Percentiles rank a stretch among this genome's conserved stretches.
Conservation (phyloP, 92 coral and sea anemone species). For the Actinostola sp. region DNA sequence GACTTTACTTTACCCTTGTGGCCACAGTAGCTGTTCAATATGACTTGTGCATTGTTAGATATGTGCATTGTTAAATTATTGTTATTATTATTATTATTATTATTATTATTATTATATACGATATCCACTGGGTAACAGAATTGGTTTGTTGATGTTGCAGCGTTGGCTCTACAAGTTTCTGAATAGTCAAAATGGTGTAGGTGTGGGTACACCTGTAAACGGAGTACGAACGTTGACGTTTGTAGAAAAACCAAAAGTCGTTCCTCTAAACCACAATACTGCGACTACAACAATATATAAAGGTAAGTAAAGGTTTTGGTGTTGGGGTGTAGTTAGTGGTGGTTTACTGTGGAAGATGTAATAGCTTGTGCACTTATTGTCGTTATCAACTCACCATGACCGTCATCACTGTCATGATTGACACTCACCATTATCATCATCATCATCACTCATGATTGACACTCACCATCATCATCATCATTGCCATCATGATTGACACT, state of each 20-base stretch:
- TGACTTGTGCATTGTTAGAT: no score
- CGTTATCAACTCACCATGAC: not conserved
- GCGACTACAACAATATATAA: not conserved
- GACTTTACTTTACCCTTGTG: no score
- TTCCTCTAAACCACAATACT: conserved; percentile 5
- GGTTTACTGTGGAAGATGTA: not conserved
- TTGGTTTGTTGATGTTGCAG: no score
- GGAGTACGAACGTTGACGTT: conserved; percentile 41
- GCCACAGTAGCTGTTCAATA: no score
- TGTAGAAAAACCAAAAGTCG: not conserved
- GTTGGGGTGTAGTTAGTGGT: no score
- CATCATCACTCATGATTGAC: not conserved
- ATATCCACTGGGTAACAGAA: no score
- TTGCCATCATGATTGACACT: not conserved
- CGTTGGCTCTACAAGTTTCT: conserved; percentile 82
- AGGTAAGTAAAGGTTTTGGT: not conserved
- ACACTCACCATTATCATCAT: not conserved
- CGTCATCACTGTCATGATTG: not conserved
- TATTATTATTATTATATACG: no score
- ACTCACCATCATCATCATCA: not conserved
- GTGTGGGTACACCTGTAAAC: conserved; percentile 56
- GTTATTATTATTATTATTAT: no score
- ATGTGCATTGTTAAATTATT: no score
- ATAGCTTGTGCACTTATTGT: not conserved
- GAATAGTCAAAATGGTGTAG: conserved; percentile 58